These are phyloP conservation scores for Procambarus virginalis DNA, from an alignment of 1,140 invertebrate species.

Conservation along the genomic window DNA sequence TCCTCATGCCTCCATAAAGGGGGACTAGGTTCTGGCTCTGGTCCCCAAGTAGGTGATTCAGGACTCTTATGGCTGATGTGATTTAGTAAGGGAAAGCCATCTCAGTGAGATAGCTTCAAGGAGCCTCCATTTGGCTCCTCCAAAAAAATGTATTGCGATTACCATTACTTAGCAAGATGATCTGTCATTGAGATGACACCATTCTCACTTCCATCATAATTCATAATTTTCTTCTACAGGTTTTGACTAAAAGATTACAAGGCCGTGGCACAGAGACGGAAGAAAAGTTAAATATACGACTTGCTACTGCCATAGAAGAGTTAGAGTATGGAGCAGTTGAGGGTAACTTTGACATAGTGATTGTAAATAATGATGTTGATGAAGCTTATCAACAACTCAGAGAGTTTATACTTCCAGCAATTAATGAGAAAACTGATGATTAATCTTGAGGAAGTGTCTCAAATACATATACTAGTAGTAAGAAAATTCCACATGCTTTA, in stretches of 20 bases:
- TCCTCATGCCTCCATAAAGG: too few relatives aligned
- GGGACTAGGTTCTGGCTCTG: too few relatives aligned
- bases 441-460: neutral
- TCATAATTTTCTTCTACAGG: slow-evolving; percentile 28
- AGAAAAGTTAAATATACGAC: slow-evolving; percentile 85
- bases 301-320: slow-evolving; percentile 85
- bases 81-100: too few relatives aligned
- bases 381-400: slow-evolving; percentile 88
- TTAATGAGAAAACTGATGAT: neutral
- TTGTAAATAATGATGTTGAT: slow-evolving; percentile 95
- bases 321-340: slow-evolving; percentile 86
- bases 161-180: too few relatives aligned
- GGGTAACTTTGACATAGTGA: slow-evolving; percentile 91
- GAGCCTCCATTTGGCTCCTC: too few relatives aligned
- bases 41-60: too few relatives aligned
- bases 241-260: slow-evolving; percentile 84
- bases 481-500: neutral
- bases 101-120: too few relatives aligned
- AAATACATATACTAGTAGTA: neutral
- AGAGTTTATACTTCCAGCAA: slow-evolving; percentile 80
- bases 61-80: too few relatives aligned
- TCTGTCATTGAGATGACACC: neutral
- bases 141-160: too few relatives aligned
- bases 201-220: neutral
- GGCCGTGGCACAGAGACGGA: slow-evolving; percentile 91